Conservation (phyloP, 2,888 invertebrate genomes). For the Ophion ellenae region DNA sequence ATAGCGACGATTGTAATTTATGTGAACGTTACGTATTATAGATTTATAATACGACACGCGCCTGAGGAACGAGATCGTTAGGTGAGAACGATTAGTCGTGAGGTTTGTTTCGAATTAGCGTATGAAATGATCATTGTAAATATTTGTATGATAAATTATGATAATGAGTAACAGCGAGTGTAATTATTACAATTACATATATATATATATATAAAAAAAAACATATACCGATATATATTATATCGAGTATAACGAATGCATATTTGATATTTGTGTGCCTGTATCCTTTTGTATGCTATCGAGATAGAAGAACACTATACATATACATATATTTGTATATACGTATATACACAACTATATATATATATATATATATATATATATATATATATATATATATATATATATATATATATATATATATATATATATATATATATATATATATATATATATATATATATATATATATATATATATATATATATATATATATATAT, state of each 20-base stretch:
- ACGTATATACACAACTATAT: background rate
- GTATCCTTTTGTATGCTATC: conserved; percentile 83
- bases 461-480: conserved; percentile 73
- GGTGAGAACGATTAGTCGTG: conserved; percentile 31
- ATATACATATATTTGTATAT: conserved; percentile 72
- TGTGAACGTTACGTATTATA: conserved; percentile 77
- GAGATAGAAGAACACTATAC: conserved; percentile 76
- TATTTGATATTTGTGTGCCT: conserved; percentile 84
- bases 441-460: no score
- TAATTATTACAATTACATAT: conserved; percentile 78
- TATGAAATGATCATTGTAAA: conserved; percentile 61
- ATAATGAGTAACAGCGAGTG: conserved; percentile 78
- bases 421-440: background rate
- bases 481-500: conserved; percentile 68
- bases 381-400: conserved; percentile 73
- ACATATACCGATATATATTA: conserved; percentile 68
- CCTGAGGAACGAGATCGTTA: conserved; percentile 64
- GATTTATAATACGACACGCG: conserved; percentile 75
- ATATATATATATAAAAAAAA: conserved; percentile 25
- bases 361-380: background rate
- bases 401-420: conserved; percentile 49
- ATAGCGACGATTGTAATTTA: conserved; percentile 79
- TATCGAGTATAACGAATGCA: conserved; percentile 79
- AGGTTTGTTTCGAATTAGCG: conserved; percentile 42
- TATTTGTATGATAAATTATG: conserved; percentile 71